Base-by-base conservation (phyloP, 2,888 invertebrate genomes). In the Ophion ellenae region DNA sequence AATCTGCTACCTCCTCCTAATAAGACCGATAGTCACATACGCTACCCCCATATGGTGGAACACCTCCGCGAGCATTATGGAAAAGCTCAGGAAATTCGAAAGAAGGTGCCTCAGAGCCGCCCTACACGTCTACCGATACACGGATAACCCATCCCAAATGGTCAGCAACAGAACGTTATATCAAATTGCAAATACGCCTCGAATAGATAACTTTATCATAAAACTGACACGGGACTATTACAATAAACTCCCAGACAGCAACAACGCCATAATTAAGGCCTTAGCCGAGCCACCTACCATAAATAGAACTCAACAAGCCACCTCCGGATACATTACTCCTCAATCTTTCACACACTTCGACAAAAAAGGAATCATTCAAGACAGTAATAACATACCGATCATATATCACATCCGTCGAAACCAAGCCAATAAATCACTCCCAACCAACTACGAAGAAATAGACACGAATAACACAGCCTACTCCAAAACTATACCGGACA, bases 121-220 rank as follows among this genome's bases (percentile, higher is more conserved):
- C 0, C 45, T 74, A 2, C 36, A 40, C 40, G 32, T 67, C 11
- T 67, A 67, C 67, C 20, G 67, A 67, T 40, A 67, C 7, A 24
- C 63, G 7, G 24, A 74, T 6, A 20, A 63, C 10, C 74, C 74
- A 17, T 45, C 45, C 1, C 47, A 73, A 28, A 78, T 69, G 59
- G 1, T 57, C 2, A 57, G 14, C n/a, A 80, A 70, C 17, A 73
- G 47, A 53, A 75, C 7, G 2, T 20, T 81, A 2, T 64, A 73
- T 20, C 28, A 59, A 45, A 17, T 53, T 0, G 61, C 63, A 28
- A 4, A 32, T 0, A 4, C 32, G 1, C 32, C 32, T 0, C 2
- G 32, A 32, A 32, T 32, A 32, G 32, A 32, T 1, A 32, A 32
- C 1, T 32, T 32, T 32, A 32, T 32, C 0, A 32, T 32, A 32